Percentiles rank a stretch among this genome's conserved stretches.
These are phyloP conservation scores for Hycleus phaleratus DNA, from an alignment of 1,140 invertebrate genomes.

Conservation along the genomic window DNA sequence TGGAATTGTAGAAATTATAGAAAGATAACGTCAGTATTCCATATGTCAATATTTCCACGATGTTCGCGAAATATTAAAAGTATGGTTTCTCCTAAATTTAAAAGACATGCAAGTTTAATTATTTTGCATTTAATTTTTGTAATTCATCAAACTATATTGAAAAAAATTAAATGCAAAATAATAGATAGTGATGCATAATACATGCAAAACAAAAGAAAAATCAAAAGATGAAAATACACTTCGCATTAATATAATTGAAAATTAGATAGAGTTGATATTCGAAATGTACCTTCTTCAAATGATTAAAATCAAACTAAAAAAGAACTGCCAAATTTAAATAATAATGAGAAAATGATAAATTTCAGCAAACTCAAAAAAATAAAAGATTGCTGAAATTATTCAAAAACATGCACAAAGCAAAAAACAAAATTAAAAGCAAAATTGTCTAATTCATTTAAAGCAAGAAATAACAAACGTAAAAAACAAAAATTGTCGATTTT, in stretches of 20 bases:
- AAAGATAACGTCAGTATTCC: no score
- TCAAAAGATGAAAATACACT: conserved; percentile 18
- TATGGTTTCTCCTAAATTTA: no score
- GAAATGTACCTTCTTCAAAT: no score
- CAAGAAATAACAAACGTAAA: no score
- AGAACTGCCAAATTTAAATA: not conserved
- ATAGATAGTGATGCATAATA: conserved; percentile 5
- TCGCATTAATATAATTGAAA: not conserved
- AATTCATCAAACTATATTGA: conserved; percentile 13
- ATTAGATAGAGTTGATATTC: no score
- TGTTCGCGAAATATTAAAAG: no score
- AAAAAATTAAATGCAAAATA: conserved; percentile 18
- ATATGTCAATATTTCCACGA: no score
- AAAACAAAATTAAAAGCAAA: not conserved
- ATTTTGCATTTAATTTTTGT: conserved; percentile 8
- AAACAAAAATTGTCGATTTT: not conserved
- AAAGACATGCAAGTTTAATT: not conserved
- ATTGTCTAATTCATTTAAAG: no score
- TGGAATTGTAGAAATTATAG: no score
- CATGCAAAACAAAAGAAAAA: conserved; percentile 28
- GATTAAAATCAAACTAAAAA: conserved; percentile 2
- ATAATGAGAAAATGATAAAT: not conserved
- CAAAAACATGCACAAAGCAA: conserved; percentile 4
- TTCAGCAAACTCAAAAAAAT: conserved; percentile 2
- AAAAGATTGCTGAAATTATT: conserved; percentile 1